phyloP scores from a whole-genome alignment of 2,888 invertebrate genomes.

The Halocaridina rubra region DNA sequence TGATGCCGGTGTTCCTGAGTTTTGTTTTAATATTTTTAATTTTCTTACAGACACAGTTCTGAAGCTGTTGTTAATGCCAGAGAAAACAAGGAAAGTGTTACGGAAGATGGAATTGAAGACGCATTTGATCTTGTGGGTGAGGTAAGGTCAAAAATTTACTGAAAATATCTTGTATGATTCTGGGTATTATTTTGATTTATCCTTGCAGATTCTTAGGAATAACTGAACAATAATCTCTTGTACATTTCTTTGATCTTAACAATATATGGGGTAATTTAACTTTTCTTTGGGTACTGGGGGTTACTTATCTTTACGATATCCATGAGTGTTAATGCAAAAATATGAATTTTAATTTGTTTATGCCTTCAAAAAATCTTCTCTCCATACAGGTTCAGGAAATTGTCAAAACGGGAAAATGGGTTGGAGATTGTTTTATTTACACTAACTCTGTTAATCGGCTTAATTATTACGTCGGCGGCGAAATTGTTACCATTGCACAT shows the following conservation, averaged over 20 bases:
- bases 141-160: conserved; percentile 10
- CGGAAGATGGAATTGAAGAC: conserved; percentile 94
- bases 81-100: conserved; percentile 79
- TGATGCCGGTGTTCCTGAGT: too few relatives aligned
- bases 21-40: background rate
- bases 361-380: too few relatives aligned
- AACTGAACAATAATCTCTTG: too few relatives aligned
- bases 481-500: conserved; percentile 98
- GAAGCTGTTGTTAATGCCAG: conserved; percentile 82
- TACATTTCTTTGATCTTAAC: too few relatives aligned
- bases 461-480: conserved; percentile 99
- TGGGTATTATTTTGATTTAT: too few relatives aligned
- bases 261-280: too few relatives aligned
- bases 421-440: conserved; percentile 99
- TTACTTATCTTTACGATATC: too few relatives aligned
- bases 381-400: conserved; percentile 90
- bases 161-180: too few relatives aligned
- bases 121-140: conserved; percentile 80
- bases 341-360: too few relatives aligned
- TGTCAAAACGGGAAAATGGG: conserved; percentile 96
- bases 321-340: too few relatives aligned
- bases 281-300: too few relatives aligned
- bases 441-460: conserved; percentile 97
- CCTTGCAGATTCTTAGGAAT: too few relatives aligned
- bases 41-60: conserved; percentile 75